Conservation (phyloP, 1,140 invertebrate species). For the Brachionus sp. region DNA sequence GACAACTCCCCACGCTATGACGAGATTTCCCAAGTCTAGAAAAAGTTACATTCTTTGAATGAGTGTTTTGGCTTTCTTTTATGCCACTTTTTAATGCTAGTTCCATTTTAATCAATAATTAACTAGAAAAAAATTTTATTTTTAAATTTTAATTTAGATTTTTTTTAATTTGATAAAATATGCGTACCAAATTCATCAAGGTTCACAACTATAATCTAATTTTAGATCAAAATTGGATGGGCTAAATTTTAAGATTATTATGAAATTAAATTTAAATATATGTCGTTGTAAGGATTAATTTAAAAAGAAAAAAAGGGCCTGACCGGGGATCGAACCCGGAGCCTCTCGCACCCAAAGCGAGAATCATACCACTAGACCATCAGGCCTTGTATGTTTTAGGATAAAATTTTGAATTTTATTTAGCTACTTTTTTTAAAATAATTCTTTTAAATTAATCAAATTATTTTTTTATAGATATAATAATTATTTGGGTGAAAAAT, state of each 20-base stretch:
- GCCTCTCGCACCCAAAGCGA: conserved; percentile 39
- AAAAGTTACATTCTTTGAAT: not conserved
- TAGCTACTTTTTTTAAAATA: no score
- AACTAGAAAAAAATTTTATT: not conserved
- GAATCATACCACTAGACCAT: conserved; percentile 44
- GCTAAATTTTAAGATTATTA: not conserved
- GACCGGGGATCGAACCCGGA: conserved; percentile 35
- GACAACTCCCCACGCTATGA: conserved; percentile 5
- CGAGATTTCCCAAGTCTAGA: not conserved
- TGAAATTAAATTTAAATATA: conserved; percentile 15
- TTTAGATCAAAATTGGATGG: not conserved
- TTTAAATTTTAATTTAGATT: not conserved
- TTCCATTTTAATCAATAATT: not conserved
- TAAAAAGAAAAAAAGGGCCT: not conserved
- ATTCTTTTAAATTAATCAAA: no score
- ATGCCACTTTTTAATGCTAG: not conserved
- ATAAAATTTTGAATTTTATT: no score
- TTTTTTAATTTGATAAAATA: not conserved
- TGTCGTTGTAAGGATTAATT: not conserved
- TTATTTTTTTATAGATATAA: no score
- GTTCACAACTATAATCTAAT: not conserved
- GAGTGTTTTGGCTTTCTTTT: not conserved
- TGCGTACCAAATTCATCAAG: not conserved
- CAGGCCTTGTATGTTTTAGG: not conserved
- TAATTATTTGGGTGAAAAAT: no score